phyloP scores from a whole-genome alignment of 2,888 invertebrate species.

The Phortica okadai region DNA sequence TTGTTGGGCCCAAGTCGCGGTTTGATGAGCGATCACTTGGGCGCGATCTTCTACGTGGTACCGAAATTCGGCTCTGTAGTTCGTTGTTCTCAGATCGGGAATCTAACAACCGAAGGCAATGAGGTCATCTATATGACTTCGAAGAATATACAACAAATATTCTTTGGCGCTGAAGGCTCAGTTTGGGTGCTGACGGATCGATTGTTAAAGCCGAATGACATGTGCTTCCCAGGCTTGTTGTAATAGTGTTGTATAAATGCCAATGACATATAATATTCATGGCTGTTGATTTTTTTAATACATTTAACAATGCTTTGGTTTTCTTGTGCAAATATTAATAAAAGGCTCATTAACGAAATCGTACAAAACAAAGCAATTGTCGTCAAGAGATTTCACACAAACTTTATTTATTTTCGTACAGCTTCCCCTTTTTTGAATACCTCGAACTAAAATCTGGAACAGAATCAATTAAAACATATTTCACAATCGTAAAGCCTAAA shows the following conservation, averaged over 20 bases:
- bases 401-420: neutral
- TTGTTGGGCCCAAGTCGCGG: conserved; percentile 66
- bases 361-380: no score
- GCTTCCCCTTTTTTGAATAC: neutral
- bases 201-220: conserved; percentile 66
- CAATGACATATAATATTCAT: no score
- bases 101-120: conserved; percentile 71
- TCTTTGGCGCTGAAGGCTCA: conserved; percentile 65
- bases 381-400: no score
- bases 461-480: conserved; percentile 20
- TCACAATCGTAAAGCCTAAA: conserved; percentile 34
- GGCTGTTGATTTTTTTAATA: no score
- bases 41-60: conserved; percentile 70
- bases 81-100: conserved; percentile 58
- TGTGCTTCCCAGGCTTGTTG: conserved; percentile 62
- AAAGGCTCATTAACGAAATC: no score
- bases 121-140: conserved; percentile 73
- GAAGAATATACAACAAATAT: conserved; percentile 73
- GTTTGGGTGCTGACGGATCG: conserved; percentile 73
- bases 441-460: conserved; percentile 16
- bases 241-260: neutral
- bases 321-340: no score
- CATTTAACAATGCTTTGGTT: no score
- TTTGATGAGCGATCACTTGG: conserved; percentile 63
- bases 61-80: conserved; percentile 72